Base-by-base conservation (phyloP, 1,140 invertebrate species). In the Hypothenemus hampei region DNA sequence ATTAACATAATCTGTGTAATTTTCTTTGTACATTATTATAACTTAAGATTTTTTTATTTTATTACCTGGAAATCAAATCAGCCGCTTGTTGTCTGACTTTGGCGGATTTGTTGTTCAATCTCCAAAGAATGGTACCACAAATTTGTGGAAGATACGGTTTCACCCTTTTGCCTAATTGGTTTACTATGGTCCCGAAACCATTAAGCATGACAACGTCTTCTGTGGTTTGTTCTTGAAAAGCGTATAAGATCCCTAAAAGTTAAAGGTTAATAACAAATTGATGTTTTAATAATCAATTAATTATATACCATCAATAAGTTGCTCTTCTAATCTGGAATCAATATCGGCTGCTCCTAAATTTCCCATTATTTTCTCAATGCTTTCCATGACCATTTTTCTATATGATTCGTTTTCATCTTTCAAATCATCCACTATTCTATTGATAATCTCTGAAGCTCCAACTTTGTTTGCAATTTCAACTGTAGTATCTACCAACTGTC, bases 321-420 rank as follows among this genome's bases (percentile, higher is more conserved):
- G 96, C 75, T 99, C 97, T 73, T 99, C 97, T 0, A 99, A 74
- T 33, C 96, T 79, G 0, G 93, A 95, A 73, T 99, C 97, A 40
- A 99, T 97, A 71, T 98, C 97, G 0, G 93, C 91, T 0, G 96
- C 95, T 24, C 97, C 97, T 15, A 99, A 78, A 72, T 97, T 96
- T 4, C 89, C 91, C 82, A 99, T 93, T 51, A 98, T 92, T 73
- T 99, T 99, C 72, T 99, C 97, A 58, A 99, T 98, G 0, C 94
- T 98, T 73, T 99, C 97, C 94, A 99, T 99, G 0, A 99, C 97
- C 97, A 99, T 99, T 78, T 99, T 99, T 56, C 97, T 81, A 72
- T 99, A 99, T 66, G 98, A 93, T 73, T 99, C 97, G 73, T 98
- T 98, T 76, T 99, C 97, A 73, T 99, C 97, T 75, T 99, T 99